These are phyloP conservation scores for Euura lappo DNA, from an alignment of 1,140 invertebrate species.

Conservation along the genomic window DNA sequence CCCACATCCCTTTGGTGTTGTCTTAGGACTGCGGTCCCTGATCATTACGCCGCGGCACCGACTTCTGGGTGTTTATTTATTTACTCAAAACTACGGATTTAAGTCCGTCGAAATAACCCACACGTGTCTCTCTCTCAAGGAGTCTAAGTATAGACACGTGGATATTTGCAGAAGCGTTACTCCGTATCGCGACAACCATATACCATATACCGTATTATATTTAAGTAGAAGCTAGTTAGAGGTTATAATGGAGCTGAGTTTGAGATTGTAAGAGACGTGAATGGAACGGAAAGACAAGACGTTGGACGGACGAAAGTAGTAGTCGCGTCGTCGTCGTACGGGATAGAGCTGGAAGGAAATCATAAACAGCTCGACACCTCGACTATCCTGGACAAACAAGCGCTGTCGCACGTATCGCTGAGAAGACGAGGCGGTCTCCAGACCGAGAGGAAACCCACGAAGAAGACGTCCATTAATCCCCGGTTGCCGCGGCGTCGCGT, in stretches of 20 bases:
- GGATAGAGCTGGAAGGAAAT: slow-evolving; percentile 47
- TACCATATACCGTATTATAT: neutral
- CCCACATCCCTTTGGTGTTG: neutral
- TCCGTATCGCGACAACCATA: neutral
- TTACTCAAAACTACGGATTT: neutral
- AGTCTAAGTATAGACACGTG: neutral
- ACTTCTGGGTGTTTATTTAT: neutral
- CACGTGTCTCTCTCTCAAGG: neutral
- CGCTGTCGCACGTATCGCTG: slow-evolving; percentile 19
- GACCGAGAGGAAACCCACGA: slow-evolving; percentile 6
- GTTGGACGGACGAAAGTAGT: slow-evolving; percentile 20
- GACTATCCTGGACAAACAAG: slow-evolving; percentile 58
- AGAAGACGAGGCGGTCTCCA: slow-evolving; percentile 25
- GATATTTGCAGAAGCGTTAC: neutral
- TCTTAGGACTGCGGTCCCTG: neutral
- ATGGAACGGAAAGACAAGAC: neutral
- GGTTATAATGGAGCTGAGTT: neutral
- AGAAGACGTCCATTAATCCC: slow-evolving; percentile 5
- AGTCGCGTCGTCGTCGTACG: slow-evolving; percentile 25
- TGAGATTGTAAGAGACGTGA: neutral
- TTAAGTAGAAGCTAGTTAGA: slow-evolving; percentile 27
- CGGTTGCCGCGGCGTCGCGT: slow-evolving; percentile 11
- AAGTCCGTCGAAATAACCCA: neutral
- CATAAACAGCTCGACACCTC: slow-evolving; percentile 58
- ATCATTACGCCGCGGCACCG: neutral